Percentiles rank a stretch among this genome's conserved stretches.
phyloP scores from a whole-genome alignment of 2,797 vertebrate genomes.

The Gastrophryne carolinensis region DNA sequence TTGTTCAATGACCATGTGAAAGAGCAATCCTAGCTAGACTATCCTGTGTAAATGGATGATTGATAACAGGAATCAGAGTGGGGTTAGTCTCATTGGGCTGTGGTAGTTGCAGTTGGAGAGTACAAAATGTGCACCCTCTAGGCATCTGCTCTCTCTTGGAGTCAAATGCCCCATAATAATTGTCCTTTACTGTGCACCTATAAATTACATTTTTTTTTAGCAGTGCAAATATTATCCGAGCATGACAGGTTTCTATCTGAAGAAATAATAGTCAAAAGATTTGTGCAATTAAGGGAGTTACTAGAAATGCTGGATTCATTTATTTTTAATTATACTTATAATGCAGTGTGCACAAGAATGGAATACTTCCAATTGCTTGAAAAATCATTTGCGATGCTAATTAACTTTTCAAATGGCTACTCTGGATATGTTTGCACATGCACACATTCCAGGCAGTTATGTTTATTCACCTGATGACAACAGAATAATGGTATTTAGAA shows the following conservation, averaged over 20 bases:
- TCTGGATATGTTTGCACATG: conserved; percentile 35
- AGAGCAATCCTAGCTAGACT: too few species aligned
- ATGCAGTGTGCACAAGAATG: conserved; percentile 40
- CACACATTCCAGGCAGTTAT: conserved; percentile 39
- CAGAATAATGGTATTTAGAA: conserved; percentile 42
- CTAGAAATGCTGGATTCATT: conserved; percentile 37
- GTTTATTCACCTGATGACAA: conserved; percentile 50
- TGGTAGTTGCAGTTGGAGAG: too few species aligned
- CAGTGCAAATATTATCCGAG: conserved; percentile 13
- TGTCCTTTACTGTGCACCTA: too few species aligned
- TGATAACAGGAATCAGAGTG: too few species aligned
- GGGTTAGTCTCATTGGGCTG: too few species aligned
- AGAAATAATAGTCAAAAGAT: conserved; percentile 30
- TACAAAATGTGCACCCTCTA: too few species aligned
- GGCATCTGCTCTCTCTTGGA: too few species aligned
- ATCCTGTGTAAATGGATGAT: too few species aligned
- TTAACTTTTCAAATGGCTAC: conserved; percentile 38
- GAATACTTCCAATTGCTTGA: conserved; percentile 42
- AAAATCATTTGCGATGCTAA: conserved; percentile 46
- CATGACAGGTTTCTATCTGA: conserved; percentile 8
- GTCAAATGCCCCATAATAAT: too few species aligned
- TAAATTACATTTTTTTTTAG: too few species aligned
- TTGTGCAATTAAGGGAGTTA: conserved; percentile 40
- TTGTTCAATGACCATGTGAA: too few species aligned
- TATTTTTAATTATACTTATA: conserved; percentile 51